Percentiles rank a stretch among this genome's conserved stretches.
Conservation (phyloP, 2,797 vertebrate genomes). For the Cirrhinus mrigala region DNA sequence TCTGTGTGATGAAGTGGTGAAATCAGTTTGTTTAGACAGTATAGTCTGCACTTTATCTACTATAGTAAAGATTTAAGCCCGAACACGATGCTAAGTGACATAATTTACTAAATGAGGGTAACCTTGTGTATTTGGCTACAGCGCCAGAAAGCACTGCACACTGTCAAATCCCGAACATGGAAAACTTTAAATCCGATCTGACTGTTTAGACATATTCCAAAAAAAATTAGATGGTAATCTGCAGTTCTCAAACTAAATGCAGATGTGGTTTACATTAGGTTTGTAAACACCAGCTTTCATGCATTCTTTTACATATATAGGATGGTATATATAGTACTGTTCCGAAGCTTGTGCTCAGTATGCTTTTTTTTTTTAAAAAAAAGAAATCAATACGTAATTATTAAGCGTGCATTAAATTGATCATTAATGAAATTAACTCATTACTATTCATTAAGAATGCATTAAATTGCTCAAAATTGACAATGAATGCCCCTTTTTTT, state of each 20-base stretch:
- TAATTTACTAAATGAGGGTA: not conserved
- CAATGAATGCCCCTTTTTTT: not conserved
- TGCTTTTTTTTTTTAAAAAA: not conserved
- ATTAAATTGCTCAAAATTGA: too few species aligned
- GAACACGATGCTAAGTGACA: not conserved
- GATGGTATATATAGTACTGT: not conserved
- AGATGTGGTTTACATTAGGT: not conserved
- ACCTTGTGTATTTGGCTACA: not conserved
- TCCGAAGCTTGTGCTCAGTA: not conserved
- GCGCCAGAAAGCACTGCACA: not conserved
- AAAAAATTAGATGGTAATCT: constrained; percentile 6
- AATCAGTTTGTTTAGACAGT: not conserved
- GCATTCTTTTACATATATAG: not conserved
- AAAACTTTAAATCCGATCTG: not conserved
- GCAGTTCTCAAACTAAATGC: not conserved
- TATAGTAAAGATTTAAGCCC: not conserved
- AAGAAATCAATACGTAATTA: not conserved
- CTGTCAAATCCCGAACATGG: not conserved
- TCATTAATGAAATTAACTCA: too few species aligned
- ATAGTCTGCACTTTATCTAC: not conserved
- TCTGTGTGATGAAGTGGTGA: not conserved
- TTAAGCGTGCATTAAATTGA: not conserved
- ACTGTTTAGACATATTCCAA: not conserved
- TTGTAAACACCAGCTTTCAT: constrained; percentile 4
- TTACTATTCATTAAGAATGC: too few species aligned